Evolutionary conservation across 2,797 vertebrate genomes (phyloP), one percentile per base, ranked within the genome.

Genomic region (Catharus ustulatus): DNA sequence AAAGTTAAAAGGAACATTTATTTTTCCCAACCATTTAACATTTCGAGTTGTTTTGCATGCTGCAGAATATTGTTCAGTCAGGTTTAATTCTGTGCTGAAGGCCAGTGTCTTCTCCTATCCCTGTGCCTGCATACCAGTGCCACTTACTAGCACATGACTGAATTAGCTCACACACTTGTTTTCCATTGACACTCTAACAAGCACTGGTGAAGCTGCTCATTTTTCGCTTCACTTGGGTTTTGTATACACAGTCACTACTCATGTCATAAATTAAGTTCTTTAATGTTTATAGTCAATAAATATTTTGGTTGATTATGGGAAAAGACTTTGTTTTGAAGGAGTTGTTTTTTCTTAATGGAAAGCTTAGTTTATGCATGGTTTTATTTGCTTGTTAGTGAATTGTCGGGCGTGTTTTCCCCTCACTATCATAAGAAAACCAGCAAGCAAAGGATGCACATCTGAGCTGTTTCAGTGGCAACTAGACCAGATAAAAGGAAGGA

Each of bases 321-420:
- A 61, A 43, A 73, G 23, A 55, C 19, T 10, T 84, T 74, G 2
- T 62, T 71, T 79, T 43, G 62, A 78, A 46, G 5, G 38, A 27
- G 15, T 4, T 71, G 13, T 3, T 27, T 85, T 67, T 83, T 42
- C 46, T 91, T 63, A 74, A 59, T 36, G 13, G n/a, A 79, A 82
- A 82, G 10, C 7, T 75, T 66, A 34, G 38, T 5, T 84, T 93
- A 43, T 45, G 40, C 29, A 10, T 52, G 8, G 4, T 43, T 87
- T 76, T 40, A 3, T 14, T 89, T 67, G 9, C 8, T 67, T 57
- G 4, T 15, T 40, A 24, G 29, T 3, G 18, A n/a, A 11, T 10
- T 29, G 9, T 27, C 18, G 5, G 3, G 0, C 0, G 1, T 7
- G 2, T 30, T 48, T 57, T 5, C 4, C 24, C 21, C 4, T 8